Evolutionary conservation across 2,888 invertebrate species (phyloP).

Genomic region (Ormia ochracea): DNA sequence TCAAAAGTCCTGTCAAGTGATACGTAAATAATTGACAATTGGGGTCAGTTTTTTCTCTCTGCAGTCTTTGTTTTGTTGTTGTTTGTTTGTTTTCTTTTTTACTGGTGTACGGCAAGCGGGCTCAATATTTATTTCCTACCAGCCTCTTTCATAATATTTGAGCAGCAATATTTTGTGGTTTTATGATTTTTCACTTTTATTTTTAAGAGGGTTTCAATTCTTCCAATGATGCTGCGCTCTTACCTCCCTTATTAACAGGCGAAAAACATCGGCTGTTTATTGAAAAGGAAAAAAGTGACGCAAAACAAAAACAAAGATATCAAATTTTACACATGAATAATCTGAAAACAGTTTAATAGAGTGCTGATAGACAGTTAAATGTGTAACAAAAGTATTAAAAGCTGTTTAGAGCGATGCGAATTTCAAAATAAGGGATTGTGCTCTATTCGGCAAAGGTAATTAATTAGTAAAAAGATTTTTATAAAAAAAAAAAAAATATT

Average conservation of each 20-base stretch:
- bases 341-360: constrained; percentile 53
- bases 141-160: constrained; percentile 52
- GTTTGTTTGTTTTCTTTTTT: constrained; percentile 41
- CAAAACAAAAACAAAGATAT: constrained; percentile 42
- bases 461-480: constrained; percentile 6
- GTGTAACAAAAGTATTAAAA: constrained; percentile 11
- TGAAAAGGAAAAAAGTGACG: constrained; percentile 46
- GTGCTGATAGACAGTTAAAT: constrained; percentile 40
- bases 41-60: constrained; percentile 68
- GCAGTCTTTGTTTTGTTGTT: background rate
- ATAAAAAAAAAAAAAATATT: background rate
- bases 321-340: constrained; percentile 59
- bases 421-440: constrained; percentile 9
- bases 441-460: background rate
- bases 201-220: constrained; percentile 24
- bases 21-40: constrained; percentile 75
- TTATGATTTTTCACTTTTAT: constrained; percentile 55
- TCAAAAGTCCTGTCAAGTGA: constrained; percentile 70
- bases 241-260: constrained; percentile 24
- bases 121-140: constrained; percentile 29
- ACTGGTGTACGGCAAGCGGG: constrained; percentile 41
- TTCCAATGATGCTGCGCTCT: background rate
- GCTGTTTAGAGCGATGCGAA: background rate
- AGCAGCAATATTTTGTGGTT: constrained; percentile 55
- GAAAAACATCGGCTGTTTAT: constrained; percentile 42